Evolutionary conservation across 2,797 vertebrate genomes (phyloP).

Genomic region (Cuculus canorus): DNA sequence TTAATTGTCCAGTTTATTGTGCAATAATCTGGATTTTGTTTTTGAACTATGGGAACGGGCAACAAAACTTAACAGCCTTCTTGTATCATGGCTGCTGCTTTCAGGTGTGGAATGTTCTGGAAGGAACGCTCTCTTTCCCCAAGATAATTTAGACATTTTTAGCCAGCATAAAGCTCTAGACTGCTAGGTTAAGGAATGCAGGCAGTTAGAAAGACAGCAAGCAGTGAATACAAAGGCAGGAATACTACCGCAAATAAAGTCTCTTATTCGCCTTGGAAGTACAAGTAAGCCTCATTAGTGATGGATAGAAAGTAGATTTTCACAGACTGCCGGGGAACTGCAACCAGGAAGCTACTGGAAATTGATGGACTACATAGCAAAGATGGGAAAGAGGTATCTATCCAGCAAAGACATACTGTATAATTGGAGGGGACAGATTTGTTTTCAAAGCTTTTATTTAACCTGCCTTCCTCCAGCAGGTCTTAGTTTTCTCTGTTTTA

Average conservation of each 20-base stretch:
- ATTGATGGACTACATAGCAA: neutral
- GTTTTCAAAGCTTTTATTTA: neutral
- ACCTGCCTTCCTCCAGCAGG: neutral
- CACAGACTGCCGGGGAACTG: neutral
- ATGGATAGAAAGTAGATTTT: neutral
- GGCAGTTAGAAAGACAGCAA: neutral
- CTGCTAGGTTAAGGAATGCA: neutral
- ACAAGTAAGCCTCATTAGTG: neutral
- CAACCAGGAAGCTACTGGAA: neutral
- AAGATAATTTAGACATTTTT: neutral
- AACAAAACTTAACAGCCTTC: neutral
- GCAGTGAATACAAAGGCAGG: neutral
- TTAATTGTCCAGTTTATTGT: neutral
- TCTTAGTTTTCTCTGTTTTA: neutral
- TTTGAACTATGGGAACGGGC: neutral
- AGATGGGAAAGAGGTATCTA: neutral
- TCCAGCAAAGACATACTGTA: neutral
- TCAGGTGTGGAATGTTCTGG: neutral
- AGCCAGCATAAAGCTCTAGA: neutral
- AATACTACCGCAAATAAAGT: neutral
- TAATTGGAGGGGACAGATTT: neutral
- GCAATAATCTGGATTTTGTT: neutral
- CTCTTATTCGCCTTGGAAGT: neutral
- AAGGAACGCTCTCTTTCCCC: neutral
- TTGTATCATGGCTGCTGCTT: neutral